Conservation (phyloP, 1,140 invertebrate species). For the Bombus pyrosoma region DNA sequence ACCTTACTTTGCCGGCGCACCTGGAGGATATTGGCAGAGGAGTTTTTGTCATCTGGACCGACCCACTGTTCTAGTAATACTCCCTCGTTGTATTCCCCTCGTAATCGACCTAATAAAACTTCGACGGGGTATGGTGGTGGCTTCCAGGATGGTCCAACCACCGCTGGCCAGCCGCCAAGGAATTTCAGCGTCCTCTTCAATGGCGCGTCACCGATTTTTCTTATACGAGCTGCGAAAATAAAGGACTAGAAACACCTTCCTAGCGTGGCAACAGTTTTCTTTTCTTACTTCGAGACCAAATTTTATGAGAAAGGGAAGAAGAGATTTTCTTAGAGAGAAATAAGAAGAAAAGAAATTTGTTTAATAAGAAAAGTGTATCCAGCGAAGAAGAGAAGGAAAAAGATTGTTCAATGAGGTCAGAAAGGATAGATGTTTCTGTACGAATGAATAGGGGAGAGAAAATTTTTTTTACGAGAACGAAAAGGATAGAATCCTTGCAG, state of each 20-base stretch:
- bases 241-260: no score
- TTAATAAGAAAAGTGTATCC: fast-evolving
- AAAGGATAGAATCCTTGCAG: no score
- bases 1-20: conserved; percentile 84
- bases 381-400: no score
- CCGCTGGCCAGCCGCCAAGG: conserved; percentile 91
- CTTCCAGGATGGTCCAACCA: conserved; percentile 85
- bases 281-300: not conserved
- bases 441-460: no score
- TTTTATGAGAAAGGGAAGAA: no score
- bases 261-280: not conserved
- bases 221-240: conserved; percentile 86
- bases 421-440: no score
- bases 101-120: conserved; percentile 86
- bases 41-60: conserved; percentile 93
- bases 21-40: conserved; percentile 93
- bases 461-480: no score
- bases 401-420: no score
- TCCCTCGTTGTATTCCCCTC: conserved; percentile 89
- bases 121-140: conserved; percentile 85
- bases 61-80: conserved; percentile 91
- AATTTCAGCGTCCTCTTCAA: conserved; percentile 84
- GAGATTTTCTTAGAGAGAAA: no score
- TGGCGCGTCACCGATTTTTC: conserved; percentile 86
- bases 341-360: no score